These are phyloP conservation scores for Patiria pectinifera DNA, from an alignment of 53 echinoderm and acorn worm genomes.

Conservation along the genomic window DNA sequence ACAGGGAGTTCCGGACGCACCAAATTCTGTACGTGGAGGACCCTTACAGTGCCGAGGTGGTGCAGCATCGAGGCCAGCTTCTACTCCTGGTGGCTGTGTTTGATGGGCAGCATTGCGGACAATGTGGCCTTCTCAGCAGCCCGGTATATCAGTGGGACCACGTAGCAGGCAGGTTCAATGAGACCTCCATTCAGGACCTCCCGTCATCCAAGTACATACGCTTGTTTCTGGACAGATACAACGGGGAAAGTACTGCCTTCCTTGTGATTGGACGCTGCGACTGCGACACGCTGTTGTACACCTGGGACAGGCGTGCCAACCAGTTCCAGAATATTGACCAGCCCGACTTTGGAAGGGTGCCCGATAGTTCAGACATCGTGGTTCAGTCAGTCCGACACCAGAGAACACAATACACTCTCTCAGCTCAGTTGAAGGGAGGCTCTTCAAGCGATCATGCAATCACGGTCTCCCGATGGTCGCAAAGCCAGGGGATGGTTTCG, in stretches of 20 bases:
- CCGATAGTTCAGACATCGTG: background rate
- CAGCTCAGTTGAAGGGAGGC: background rate
- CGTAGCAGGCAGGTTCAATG: background rate
- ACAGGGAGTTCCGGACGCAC: background rate
- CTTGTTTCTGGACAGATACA: background rate
- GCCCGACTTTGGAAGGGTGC: background rate
- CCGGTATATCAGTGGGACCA: conserved; percentile 8
- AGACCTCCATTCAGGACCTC: background rate
- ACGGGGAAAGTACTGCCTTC: background rate
- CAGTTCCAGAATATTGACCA: background rate
- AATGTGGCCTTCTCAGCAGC: background rate
- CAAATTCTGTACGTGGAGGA: background rate
- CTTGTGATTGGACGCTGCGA: background rate
- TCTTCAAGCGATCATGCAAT: background rate
- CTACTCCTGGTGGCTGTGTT: conserved; percentile 21
- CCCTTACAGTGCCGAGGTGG: conserved; percentile 3
- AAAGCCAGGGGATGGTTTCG: background rate
- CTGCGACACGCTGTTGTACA: conserved; percentile 16
- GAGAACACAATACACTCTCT: conserved; percentile 8
- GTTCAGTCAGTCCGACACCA: conserved; percentile 12
- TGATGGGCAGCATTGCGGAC: background rate
- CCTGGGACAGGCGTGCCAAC: background rate
- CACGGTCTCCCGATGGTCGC: conserved; percentile 19
- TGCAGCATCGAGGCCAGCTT: background rate
- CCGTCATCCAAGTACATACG: background rate